A percentile compares a stretch with the other conserved stretches of the same genome.
Conservation (phyloP, 2,113 vertebrate genomes). For the Melanerpes aurifrons region DNA sequence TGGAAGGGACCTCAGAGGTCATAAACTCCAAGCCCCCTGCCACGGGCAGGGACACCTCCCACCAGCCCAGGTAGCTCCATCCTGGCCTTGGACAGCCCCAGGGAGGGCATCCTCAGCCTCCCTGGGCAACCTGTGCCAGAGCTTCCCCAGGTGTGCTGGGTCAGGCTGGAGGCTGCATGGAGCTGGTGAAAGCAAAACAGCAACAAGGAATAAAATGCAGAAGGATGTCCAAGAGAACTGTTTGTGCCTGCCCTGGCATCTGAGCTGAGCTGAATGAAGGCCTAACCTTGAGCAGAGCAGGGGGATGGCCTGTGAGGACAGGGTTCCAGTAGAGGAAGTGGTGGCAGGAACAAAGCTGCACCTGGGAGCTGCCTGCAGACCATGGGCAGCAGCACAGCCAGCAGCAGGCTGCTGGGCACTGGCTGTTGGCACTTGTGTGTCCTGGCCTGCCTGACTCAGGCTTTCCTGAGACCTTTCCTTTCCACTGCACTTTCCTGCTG, state of each 20-base stretch:
- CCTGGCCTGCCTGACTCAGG: no score
- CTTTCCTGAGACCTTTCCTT: no score
- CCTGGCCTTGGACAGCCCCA: no score
- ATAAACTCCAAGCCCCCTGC: no score
- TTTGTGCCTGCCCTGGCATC: constrained; percentile 7
- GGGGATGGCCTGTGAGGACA: neutral
- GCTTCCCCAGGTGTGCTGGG: neutral
- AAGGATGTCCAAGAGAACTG: neutral
- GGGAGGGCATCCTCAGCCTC: no score
- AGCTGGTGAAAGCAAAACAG: neutral
- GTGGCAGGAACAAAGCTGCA: neutral
- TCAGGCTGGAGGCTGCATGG: neutral
- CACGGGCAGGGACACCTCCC: no score
- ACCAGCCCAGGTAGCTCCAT: no score
- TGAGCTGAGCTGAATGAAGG: no score
- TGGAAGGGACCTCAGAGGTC: no score
- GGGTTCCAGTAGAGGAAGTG: neutral
- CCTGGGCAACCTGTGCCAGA: no score
- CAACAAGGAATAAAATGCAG: neutral
- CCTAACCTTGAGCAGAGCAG: neutral
- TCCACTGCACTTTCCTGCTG: no score
- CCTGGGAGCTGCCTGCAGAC: neutral
- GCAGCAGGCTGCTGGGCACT: neutral
- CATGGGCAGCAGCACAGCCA: neutral
- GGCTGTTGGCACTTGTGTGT: neutral